A percentile compares a stretch with the other conserved stretches of the same genome.
Conservation (phyloP, 2,888 invertebrate genomes). For the Cosmopolites sordidus region DNA sequence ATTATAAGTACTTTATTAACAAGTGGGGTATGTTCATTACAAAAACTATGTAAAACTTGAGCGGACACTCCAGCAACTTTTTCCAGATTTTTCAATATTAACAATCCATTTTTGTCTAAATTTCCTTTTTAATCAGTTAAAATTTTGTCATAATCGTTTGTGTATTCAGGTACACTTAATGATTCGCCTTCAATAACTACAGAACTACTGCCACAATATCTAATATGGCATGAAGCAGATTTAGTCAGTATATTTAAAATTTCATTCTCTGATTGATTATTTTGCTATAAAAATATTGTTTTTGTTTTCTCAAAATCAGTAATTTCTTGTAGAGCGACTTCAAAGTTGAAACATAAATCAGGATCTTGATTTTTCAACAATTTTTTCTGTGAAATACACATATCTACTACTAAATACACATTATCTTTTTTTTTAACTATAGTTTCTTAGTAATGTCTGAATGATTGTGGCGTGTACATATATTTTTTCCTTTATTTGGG, state of each 20-base stretch:
- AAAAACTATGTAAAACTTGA: conserved; percentile 55
- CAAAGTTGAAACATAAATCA: conserved; percentile 43
- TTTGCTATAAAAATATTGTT: conserved; percentile 47
- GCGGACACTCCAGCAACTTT: conserved; percentile 44
- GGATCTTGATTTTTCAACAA: neutral
- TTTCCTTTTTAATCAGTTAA: conserved; percentile 35
- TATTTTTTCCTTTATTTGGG: too few species aligned
- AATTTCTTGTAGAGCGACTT: conserved; percentile 41
- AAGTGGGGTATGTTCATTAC: conserved; percentile 53
- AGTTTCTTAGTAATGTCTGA: too few species aligned
- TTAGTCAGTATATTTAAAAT: conserved; percentile 42
- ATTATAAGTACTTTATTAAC: conserved; percentile 47
- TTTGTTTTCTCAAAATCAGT: conserved; percentile 39
- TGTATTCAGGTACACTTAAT: conserved; percentile 37
- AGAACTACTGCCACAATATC: conserved; percentile 27
- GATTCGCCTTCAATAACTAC: conserved; percentile 36
- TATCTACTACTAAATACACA: too few species aligned
- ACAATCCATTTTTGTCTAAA: conserved; percentile 36
- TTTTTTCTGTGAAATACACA: neutral
- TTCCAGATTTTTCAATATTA: conserved; percentile 45
- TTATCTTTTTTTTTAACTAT: too few species aligned
- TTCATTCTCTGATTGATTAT: conserved; percentile 35
- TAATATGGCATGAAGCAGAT: conserved; percentile 37
- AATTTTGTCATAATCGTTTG: conserved; percentile 39
- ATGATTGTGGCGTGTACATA: too few species aligned